A percentile compares a stretch with the other conserved stretches of the same genome.
These are phyloP conservation scores for Psilopsiagon aurifrons DNA, from an alignment of 2,113 vertebrate genomes.

Conservation along the genomic window DNA sequence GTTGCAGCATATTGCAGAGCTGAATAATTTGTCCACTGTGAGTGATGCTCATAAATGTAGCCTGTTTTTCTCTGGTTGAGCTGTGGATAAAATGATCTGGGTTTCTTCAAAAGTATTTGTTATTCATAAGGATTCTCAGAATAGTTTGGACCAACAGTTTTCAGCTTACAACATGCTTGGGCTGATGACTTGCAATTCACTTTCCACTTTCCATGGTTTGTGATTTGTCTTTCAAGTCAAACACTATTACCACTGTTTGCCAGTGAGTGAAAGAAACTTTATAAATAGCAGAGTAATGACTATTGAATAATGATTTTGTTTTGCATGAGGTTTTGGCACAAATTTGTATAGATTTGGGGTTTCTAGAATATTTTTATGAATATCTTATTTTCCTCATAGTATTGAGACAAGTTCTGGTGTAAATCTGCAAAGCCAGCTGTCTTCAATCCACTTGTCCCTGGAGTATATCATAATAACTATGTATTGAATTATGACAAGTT, in stretches of 20 bases:
- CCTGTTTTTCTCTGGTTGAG: slow-evolving; percentile 21
- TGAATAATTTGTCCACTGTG: slow-evolving; percentile 35
- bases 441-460: not conserved
- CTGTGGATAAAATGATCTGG: slow-evolving; percentile 15
- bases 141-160: slow-evolving; percentile 11
- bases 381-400: not conserved
- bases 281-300: slow-evolving; percentile 39
- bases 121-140: slow-evolving; percentile 43
- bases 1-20: not conserved
- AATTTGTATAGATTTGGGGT: not conserved
- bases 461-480: not conserved
- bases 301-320: slow-evolving; percentile 29
- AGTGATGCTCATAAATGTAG: slow-evolving; percentile 31
- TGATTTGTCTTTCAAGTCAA: slow-evolving; percentile 33
- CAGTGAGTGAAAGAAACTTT: slow-evolving; percentile 25
- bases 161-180: not conserved
- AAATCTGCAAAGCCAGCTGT: slow-evolving; percentile 38
- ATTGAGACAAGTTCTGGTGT: not conserved
- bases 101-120: slow-evolving; percentile 19
- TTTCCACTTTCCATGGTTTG: slow-evolving; percentile 12
- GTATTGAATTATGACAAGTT: slow-evolving; percentile 18
- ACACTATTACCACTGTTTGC: slow-evolving; percentile 12
- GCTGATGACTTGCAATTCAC: slow-evolving; percentile 50
- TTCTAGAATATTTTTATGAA: slow-evolving; percentile 14
- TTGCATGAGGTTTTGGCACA: slow-evolving; percentile 15